phyloP scores from a whole-genome alignment of 2,113 vertebrate species.

The Mesembrinibis cayennensis region DNA sequence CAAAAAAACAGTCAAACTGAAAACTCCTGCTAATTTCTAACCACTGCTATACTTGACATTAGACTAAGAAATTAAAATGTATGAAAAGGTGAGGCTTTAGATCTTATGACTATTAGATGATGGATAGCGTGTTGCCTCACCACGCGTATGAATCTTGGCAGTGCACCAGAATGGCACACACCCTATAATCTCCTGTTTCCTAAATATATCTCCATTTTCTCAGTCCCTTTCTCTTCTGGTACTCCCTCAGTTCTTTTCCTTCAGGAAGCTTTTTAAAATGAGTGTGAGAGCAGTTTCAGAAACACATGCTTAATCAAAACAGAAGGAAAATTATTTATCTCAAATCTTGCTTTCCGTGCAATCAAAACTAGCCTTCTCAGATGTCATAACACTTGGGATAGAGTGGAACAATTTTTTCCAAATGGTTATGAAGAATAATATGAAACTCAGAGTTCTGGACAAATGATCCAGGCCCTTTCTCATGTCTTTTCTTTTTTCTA shows the following conservation, averaged over 20 bases:
- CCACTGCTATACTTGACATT: background rate
- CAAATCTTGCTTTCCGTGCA: background rate
- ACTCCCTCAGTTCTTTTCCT: background rate
- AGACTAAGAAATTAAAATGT: background rate
- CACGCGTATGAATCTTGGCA: background rate
- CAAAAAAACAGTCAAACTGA: background rate
- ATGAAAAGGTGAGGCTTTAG: background rate
- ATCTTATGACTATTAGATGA: background rate
- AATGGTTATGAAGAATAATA: background rate
- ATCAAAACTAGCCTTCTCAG: background rate
- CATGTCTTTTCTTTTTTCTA: background rate
- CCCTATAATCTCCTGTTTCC: background rate
- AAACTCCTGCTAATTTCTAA: background rate
- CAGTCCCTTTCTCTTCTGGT: background rate
- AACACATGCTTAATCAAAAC: background rate
- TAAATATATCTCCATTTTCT: background rate
- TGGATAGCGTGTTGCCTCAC: background rate
- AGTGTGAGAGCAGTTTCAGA: background rate
- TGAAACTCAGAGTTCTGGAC: background rate
- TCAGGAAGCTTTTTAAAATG: background rate
- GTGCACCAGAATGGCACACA: background rate
- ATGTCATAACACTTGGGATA: background rate
- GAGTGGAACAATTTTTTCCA: background rate
- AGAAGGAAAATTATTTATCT: background rate
- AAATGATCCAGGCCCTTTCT: background rate